Conservation (phyloP, 2,888 invertebrate genomes). For the Hyposoter dolosus region DNA sequence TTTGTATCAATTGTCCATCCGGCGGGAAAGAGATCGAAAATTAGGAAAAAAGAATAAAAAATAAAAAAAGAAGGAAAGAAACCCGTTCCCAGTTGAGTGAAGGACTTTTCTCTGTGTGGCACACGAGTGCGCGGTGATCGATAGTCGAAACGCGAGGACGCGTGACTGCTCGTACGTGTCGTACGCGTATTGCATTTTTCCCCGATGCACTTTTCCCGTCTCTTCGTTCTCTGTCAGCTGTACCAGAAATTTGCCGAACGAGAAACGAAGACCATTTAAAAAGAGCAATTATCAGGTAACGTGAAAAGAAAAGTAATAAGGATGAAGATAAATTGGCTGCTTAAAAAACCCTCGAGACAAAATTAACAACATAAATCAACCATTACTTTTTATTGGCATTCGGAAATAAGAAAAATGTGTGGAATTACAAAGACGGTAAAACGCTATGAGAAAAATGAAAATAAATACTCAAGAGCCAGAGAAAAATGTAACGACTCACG, state of each 20-base stretch:
- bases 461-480: neutral
- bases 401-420: neutral
- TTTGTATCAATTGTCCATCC: neutral
- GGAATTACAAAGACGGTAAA: neutral
- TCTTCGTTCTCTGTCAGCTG: constrained; percentile 12
- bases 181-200: constrained; percentile 57
- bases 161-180: constrained; percentile 61
- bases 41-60: constrained; percentile 15
- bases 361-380: constrained; percentile 10
- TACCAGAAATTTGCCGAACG: neutral
- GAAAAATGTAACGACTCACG: neutral
- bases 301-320: neutral
- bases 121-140: constrained; percentile 44
- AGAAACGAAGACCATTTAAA: neutral
- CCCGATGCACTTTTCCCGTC: constrained; percentile 28
- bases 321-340: neutral
- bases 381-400: neutral
- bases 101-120: constrained; percentile 31
- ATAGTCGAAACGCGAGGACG: constrained; percentile 61
- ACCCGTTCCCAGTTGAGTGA: constrained; percentile 37
- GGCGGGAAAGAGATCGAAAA: constrained; percentile 18
- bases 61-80: neutral
- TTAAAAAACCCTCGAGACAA: neutral
- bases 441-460: neutral
- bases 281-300: constrained; percentile 18